phyloP scores from a whole-genome alignment of 2,888 invertebrate species.

The Synergus gifuensis region DNA sequence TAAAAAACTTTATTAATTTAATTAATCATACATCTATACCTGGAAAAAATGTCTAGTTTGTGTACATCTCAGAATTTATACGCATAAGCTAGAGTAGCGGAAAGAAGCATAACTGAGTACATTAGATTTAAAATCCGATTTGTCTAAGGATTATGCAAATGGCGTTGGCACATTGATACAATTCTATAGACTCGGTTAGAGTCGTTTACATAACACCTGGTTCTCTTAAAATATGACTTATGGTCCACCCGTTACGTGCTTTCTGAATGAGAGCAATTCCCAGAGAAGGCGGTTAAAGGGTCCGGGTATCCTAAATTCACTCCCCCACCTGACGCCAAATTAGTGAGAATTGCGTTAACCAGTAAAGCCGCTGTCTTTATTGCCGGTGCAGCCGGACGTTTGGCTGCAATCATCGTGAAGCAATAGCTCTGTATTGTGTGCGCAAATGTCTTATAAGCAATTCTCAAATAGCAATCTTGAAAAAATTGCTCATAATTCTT shows the following conservation, averaged over 20 bases:
- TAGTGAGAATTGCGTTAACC: constrained; percentile 47
- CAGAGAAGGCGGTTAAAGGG: constrained; percentile 45
- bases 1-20: background rate
- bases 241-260: background rate
- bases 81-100: too few relatives aligned
- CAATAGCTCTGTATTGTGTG: background rate
- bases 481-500: background rate
- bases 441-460: background rate
- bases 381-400: constrained; percentile 54
- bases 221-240: constrained; percentile 30
- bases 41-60: too few relatives aligned
- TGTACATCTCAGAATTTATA: too few relatives aligned
- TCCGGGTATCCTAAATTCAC: constrained; percentile 45
- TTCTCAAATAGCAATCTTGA: background rate
- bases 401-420: constrained; percentile 44
- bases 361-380: constrained; percentile 59
- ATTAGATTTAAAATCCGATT: background rate
- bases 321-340: constrained; percentile 47
- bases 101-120: too few relatives aligned
- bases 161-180: background rate
- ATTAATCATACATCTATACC: too few relatives aligned
- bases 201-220: constrained; percentile 11
- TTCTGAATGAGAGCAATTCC: constrained; percentile 43
- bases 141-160: background rate
- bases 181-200: constrained; percentile 9